Percentiles rank a stretch among this genome's conserved stretches.
Evolutionary conservation across 2,888 invertebrate species (phyloP).

Genomic region (Salpingus planirostris): DNA sequence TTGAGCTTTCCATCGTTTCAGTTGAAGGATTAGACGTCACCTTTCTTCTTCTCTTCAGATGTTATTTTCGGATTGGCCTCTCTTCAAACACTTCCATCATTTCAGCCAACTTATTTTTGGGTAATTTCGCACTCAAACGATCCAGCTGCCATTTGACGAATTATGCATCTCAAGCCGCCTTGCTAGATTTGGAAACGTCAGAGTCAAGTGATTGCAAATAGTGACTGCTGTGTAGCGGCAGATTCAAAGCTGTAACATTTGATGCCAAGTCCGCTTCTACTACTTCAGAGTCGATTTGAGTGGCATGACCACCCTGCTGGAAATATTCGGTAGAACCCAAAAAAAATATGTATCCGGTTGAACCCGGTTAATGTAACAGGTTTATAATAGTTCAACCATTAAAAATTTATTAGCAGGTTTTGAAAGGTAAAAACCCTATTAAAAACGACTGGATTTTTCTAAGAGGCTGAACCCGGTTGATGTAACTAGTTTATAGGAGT

Average conservation of each 20-base stretch:
- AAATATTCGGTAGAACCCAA: too few relatives aligned
- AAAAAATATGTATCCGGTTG: too few relatives aligned
- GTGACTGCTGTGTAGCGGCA: conserved; percentile 29
- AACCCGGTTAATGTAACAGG: too few relatives aligned
- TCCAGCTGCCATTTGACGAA: conserved; percentile 2
- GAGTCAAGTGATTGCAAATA: conserved; percentile 24
- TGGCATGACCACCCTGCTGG: conserved; percentile 1
- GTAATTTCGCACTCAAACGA: not conserved
- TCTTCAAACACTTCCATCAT: conserved; percentile 2
- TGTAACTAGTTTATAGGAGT: too few relatives aligned
- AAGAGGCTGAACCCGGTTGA: too few relatives aligned
- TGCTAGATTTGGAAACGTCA: conserved; percentile 20
- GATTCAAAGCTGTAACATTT: conserved; percentile 8
- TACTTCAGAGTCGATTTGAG: too few relatives aligned
- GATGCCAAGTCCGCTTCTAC: too few relatives aligned
- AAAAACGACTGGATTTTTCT: too few relatives aligned
- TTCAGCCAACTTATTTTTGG: conserved; percentile 5
- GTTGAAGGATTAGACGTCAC: not conserved
- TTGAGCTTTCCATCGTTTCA: not conserved
- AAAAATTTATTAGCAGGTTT: too few relatives aligned
- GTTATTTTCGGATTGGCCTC: not conserved
- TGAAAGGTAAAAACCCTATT: too few relatives aligned
- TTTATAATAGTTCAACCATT: too few relatives aligned
- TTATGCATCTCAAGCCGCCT: conserved; percentile 9
- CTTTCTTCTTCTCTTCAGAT: not conserved